These are phyloP conservation scores for Megatriorchis doriae DNA, from an alignment of 2,113 vertebrate genomes.

Conservation along the genomic window DNA sequence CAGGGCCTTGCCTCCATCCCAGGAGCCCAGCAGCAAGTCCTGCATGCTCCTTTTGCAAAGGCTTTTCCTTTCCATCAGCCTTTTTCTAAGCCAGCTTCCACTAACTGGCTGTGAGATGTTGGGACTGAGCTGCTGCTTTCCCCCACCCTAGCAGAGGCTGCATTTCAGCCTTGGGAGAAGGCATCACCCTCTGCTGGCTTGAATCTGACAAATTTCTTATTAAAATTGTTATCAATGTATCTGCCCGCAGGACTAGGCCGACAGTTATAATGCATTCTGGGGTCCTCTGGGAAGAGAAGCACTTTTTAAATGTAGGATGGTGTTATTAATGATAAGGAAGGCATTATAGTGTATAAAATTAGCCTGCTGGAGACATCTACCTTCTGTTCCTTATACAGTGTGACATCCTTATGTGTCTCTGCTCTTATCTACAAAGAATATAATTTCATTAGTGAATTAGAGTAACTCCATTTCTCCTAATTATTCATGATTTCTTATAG, in stretches of 20 bases:
- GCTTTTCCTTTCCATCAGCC: neutral
- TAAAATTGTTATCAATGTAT: neutral
- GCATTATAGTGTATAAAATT: neutral
- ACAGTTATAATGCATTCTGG: neutral
- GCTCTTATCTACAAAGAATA: neutral
- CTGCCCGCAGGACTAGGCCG: neutral
- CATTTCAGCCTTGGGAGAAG: neutral
- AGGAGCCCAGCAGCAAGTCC: neutral
- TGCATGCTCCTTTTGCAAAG: neutral
- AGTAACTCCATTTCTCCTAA: neutral
- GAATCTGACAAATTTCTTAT: neutral
- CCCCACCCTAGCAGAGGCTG: neutral
- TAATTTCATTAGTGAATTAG: neutral
- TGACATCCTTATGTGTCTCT: neutral
- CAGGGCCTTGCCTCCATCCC: neutral
- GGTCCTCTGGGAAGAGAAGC: neutral
- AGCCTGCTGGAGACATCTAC: neutral
- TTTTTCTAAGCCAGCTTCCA: neutral
- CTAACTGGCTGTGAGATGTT: fast-evolving
- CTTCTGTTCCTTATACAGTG: neutral
- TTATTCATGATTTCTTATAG: neutral
- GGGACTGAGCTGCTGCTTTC: neutral
- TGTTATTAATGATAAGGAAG: neutral
- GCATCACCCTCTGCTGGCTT: neutral
- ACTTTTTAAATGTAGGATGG: neutral